Percentiles rank a stretch among this genome's conserved stretches.
These are phyloP conservation scores for Mormoops blainvillei DNA, from an alignment of 2,113 vertebrate species.

Conservation along the genomic window DNA sequence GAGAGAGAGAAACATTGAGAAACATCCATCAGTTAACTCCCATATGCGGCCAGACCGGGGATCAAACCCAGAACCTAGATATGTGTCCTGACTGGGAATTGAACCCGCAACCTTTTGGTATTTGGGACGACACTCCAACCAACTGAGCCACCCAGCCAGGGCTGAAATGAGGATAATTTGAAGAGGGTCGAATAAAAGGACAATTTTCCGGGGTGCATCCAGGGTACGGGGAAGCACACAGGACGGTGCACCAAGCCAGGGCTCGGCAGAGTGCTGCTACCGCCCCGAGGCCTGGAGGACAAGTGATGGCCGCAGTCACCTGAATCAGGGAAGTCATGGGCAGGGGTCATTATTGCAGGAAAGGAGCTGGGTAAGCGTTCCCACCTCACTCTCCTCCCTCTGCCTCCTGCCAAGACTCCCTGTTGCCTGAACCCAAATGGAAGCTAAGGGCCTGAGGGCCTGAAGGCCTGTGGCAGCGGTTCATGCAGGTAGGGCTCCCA, in stretches of 20 bases:
- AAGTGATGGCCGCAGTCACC: not conserved
- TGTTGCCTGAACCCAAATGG: not conserved
- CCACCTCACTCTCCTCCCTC: too few relatives aligned
- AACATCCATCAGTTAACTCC: too few relatives aligned
- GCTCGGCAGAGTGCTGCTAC: not conserved
- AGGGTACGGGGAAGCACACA: not conserved
- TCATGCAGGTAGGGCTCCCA: not conserved
- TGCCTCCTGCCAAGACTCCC: not conserved
- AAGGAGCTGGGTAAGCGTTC: not conserved
- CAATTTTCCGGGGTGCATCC: not conserved
- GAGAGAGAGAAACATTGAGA: too few relatives aligned
- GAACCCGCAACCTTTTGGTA: too few relatives aligned
- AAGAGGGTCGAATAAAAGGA: not conserved
- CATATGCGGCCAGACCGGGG: too few relatives aligned
- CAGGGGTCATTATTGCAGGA: not conserved
- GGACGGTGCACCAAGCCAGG: not conserved
- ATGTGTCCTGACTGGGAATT: too few relatives aligned
- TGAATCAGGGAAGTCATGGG: not conserved
- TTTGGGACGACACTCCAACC: too few relatives aligned
- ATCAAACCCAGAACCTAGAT: too few relatives aligned
- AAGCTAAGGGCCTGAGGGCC: not conserved
- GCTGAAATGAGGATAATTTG: not conserved
- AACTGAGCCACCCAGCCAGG: too few relatives aligned
- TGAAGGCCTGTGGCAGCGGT: not conserved
- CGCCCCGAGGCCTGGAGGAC: not conserved